A percentile compares a stretch with the other conserved stretches of the same genome.
phyloP scores from a whole-genome alignment of 1,140 invertebrate genomes.

The Radopholus similis region DNA sequence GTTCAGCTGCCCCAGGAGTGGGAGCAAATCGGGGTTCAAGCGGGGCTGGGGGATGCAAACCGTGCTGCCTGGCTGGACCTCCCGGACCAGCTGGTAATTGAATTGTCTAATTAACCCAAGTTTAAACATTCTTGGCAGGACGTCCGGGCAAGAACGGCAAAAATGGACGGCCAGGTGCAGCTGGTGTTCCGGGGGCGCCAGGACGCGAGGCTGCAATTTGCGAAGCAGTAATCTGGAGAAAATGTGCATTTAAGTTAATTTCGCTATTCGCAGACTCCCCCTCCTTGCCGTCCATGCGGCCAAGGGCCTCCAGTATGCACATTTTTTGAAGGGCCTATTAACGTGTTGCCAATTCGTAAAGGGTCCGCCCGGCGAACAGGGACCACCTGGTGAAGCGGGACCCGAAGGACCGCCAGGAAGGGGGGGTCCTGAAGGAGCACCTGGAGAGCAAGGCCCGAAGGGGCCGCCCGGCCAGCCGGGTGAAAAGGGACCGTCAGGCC shows the following conservation, averaged over 20 bases:
- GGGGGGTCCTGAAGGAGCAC: slow-evolving; percentile 11
- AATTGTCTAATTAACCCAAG: too few relatives aligned
- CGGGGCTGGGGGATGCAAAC: slow-evolving; percentile 2
- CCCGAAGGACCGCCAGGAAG: slow-evolving; percentile 25
- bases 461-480: not conserved
- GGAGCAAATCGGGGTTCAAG: not conserved
- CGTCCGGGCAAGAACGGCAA: slow-evolving; percentile 7
- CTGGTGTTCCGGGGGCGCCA: slow-evolving; percentile 28
- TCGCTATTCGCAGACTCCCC: slow-evolving; percentile 22
- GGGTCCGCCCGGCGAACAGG: slow-evolving; percentile 5
- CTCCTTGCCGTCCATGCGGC: slow-evolving; percentile 29
- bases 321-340: not conserved
- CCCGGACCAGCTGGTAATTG: too few relatives aligned
- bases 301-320: slow-evolving; percentile 27
- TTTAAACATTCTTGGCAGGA: too few relatives aligned
- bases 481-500: not conserved
- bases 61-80: slow-evolving; percentile 7
- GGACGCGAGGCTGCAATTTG: slow-evolving; percentile 24
- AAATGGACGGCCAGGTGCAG: slow-evolving; percentile 15
- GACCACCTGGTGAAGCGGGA: slow-evolving; percentile 33
- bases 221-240: not conserved
- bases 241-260: not conserved
- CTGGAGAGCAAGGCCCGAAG: not conserved
- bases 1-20: not conserved
- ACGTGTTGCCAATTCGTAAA: not conserved